Percentiles rank a stretch among this genome's conserved stretches.
Conservation (phyloP, 1,140 invertebrate genomes). For the Drosophila melanica region DNA sequence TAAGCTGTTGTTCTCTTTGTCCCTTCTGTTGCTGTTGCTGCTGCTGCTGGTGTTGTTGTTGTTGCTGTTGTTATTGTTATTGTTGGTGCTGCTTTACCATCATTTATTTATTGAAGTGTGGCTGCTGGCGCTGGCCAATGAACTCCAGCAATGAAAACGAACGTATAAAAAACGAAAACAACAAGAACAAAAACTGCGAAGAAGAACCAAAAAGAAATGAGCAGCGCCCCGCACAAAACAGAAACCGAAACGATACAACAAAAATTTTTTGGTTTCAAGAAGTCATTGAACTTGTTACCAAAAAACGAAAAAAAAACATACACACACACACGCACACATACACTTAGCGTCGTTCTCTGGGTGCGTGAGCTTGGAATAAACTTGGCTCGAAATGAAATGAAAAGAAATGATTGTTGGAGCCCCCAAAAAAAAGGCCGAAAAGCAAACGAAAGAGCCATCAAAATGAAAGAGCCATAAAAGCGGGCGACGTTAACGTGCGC, state of each 20-base stretch:
- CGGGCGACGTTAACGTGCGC: slow-evolving; percentile 26
- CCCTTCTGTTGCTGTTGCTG: slow-evolving; percentile 1
- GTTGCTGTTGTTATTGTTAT: slow-evolving; percentile 8
- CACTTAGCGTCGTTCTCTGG: slow-evolving; percentile 35
- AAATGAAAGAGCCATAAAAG: slow-evolving; percentile 51
- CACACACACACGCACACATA: not conserved
- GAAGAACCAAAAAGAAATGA: slow-evolving; percentile 62
- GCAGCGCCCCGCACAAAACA: slow-evolving; percentile 40
- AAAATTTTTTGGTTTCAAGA: slow-evolving; percentile 68
- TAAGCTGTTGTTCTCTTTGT: slow-evolving; percentile 25
- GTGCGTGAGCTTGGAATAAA: slow-evolving; percentile 75
- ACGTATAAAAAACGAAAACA: slow-evolving; percentile 81
- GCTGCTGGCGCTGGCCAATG: slow-evolving; percentile 64
- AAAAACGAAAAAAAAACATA: slow-evolving; percentile 27
- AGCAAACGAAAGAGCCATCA: slow-evolving; percentile 56
- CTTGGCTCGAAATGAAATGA: slow-evolving; percentile 69
- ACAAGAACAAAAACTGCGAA: slow-evolving; percentile 66
- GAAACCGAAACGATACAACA: slow-evolving; percentile 59
- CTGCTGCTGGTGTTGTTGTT: slow-evolving; percentile 1
- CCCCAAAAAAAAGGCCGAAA: slow-evolving; percentile 53
- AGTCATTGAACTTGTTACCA: slow-evolving; percentile 76
- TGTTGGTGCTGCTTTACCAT: slow-evolving; percentile 37
- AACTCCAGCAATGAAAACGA: slow-evolving; percentile 82
- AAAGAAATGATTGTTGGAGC: slow-evolving; percentile 71
- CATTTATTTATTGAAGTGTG: slow-evolving; percentile 67